Conservation (phyloP, 2,113 vertebrate genomes). For the Paradisaea rubra region DNA sequence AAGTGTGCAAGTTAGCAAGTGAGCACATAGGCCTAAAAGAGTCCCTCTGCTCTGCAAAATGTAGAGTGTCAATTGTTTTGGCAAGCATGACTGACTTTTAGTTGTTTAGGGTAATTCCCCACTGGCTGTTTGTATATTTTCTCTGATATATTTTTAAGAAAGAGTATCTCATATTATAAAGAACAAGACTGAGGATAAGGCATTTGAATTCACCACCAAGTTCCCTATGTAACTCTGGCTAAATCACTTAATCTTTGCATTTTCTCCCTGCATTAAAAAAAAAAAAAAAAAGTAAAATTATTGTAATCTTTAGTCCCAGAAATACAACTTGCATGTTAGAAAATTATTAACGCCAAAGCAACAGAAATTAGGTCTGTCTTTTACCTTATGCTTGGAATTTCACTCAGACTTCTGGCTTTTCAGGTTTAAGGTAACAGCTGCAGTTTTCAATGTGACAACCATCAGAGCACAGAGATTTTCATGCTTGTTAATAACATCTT, state of each 20-base stretch:
- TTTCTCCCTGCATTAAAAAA: neutral
- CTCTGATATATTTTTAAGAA: neutral
- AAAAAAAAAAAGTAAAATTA: neutral
- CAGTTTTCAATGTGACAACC: neutral
- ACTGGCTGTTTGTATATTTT: neutral
- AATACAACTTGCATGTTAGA: neutral
- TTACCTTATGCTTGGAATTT: neutral
- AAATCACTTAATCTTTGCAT: neutral
- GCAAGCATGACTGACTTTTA: slow-evolving; percentile 7
- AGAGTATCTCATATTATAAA: neutral
- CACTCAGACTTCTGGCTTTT: neutral
- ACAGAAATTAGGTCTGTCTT: neutral
- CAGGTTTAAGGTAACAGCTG: neutral
- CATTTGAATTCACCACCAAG: neutral
- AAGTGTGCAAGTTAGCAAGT: neutral
- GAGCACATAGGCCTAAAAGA: neutral
- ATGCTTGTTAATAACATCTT: neutral
- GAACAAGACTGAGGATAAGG: neutral
- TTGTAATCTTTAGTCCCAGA: neutral
- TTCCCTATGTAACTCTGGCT: neutral
- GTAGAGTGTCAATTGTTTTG: slow-evolving; percentile 4
- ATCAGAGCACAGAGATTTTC: neutral
- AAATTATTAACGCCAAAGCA: neutral
- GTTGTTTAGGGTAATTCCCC: neutral
- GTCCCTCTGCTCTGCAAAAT: neutral